Conservation (phyloP, 2,888 invertebrate genomes). For the Caenorhabditis imperialis region DNA sequence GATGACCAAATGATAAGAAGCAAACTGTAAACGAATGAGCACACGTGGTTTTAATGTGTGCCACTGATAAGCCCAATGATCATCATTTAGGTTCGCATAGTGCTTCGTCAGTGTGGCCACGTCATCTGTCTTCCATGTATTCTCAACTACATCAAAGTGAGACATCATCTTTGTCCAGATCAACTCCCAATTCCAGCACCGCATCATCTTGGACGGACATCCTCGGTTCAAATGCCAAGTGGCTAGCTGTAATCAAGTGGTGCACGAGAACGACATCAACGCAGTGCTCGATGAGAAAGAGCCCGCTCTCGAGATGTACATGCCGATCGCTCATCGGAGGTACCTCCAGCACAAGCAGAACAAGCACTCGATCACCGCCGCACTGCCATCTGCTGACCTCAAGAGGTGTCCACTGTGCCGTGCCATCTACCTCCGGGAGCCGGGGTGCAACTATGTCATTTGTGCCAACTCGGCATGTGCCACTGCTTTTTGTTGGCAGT, state of each 20-base stretch:
- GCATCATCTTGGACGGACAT: conserved; percentile 54
- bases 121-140: conserved; percentile 60
- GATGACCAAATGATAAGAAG: conserved; percentile 21
- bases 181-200: conserved; percentile 22
- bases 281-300: conserved; percentile 64
- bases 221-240: conserved; percentile 59
- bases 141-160: conserved; percentile 60
- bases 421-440: conserved; percentile 40
- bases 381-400: conserved; percentile 43
- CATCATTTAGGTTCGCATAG: conserved; percentile 42
- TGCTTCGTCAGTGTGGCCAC: conserved; percentile 61
- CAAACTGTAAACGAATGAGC: conserved; percentile 4
- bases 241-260: conserved; percentile 34
- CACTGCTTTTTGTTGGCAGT: conserved; percentile 58
- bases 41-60: conserved; percentile 1
- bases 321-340: conserved; percentile 50
- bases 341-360: conserved; percentile 61
- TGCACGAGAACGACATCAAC: conserved; percentile 66
- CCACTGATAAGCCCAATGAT: background rate
- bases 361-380: conserved; percentile 57
- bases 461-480: conserved; percentile 56
- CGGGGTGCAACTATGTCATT: conserved; percentile 58
- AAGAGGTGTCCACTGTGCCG: conserved; percentile 57
- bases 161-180: background rate
- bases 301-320: conserved; percentile 57